Evolutionary conservation across 2,113 vertebrate species (phyloP).

Genomic region (Etheostoma spectabile): DNA sequence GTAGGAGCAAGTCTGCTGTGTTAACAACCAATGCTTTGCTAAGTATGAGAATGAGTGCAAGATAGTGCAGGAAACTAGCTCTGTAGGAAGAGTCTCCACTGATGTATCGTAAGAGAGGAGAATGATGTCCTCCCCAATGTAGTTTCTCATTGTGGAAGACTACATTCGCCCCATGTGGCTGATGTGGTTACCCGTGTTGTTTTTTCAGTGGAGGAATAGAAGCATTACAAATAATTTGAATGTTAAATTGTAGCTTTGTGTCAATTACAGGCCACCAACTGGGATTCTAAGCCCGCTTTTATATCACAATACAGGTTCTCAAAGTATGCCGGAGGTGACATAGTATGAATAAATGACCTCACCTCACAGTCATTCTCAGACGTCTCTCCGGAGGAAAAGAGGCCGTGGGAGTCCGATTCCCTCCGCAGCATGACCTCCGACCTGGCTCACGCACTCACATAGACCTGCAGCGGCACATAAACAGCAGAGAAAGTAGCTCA

Average conservation of each 20-base stretch:
- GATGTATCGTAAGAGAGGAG: too few relatives aligned
- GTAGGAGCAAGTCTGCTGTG: too few relatives aligned
- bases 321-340: background rate
- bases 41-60: too few relatives aligned
- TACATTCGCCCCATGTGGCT: too few relatives aligned
- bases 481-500: background rate
- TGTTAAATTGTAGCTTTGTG: background rate
- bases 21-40: too few relatives aligned
- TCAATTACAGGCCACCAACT: background rate
- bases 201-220: too few relatives aligned
- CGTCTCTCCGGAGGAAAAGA: conserved; percentile 79
- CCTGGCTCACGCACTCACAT: conserved; percentile 65
- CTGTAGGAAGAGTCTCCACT: too few relatives aligned
- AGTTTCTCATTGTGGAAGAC: too few relatives aligned
- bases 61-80: too few relatives aligned
- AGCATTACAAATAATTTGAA: too few relatives aligned
- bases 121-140: too few relatives aligned
- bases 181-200: too few relatives aligned
- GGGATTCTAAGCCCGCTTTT: background rate
- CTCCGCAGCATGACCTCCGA: conserved; percentile 80
- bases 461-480: conserved; percentile 41
- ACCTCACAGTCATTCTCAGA: conserved; percentile 83
- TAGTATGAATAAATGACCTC: conserved; percentile 31
- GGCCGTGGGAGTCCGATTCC: conserved; percentile 74
- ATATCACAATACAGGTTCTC: background rate